Base-by-base conservation (phyloP, 64 coral and sea anemone species). In the Exaiptasia diaphana region DNA sequence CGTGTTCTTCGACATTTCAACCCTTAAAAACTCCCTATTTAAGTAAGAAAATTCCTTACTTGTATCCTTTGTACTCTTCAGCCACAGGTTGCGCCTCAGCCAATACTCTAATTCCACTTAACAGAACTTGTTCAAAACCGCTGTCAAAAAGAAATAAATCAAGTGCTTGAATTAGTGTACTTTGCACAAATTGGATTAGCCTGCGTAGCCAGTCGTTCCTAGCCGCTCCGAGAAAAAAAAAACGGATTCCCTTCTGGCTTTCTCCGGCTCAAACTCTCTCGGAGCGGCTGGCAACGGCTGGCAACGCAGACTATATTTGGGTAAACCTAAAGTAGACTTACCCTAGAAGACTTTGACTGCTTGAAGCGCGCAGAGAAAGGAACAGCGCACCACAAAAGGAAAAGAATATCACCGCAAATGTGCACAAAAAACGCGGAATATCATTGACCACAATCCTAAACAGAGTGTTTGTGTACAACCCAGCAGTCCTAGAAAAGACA, bases 321-420 rank as follows among this genome's bases (percentile, higher is more conserved):
- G n/a, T n/a, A n/a, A n/a, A n/a, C n/a, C n/a, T 20, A 3, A 50
- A 32, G 8, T 53, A 24, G 4, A 62, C 70, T 35, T 75, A 96
- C 93, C 93, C 78, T 29, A 86, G 75, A 3, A 74, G 74, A 18
- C 79, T 62, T 23, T 69, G 61, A 20, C 71, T 53, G 12, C 52
- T 74, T 12, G 81, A 63, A 5, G 70, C 60, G 24, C 78, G 73
- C 2, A 90, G 37, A 60, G 93, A 75, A 12, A 97, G 64, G 59
- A 86, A 91, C 23, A 97, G 44, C 3, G 93, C 83, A 34, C 88
- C 93, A 73, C 87, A 97, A 27, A 97, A 97, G 2, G 87, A 86
- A 20, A 97, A 32, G 53, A 85, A 97, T 4, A 97, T 79, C 0
- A 97, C 93, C 2, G 69, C 74, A 56, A 97, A 97, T 30, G 86